A percentile compares a stretch with the other conserved stretches of the same genome.
Evolutionary conservation across 2,113 vertebrate species (phyloP).

Genomic region (Aplodontia rufa): DNA sequence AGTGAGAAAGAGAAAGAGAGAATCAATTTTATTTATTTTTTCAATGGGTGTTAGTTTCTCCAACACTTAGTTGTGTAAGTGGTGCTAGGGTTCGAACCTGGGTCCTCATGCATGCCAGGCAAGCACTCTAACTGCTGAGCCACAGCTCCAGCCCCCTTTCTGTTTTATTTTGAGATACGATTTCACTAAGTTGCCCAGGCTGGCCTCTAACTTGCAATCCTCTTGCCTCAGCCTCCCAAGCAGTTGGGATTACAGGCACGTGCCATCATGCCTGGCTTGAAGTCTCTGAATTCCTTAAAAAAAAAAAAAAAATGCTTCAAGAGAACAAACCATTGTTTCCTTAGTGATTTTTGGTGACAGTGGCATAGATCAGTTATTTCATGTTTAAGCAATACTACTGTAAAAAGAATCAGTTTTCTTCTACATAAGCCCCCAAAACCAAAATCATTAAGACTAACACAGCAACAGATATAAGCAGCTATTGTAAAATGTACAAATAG

Average conservation of each 20-base stretch:
- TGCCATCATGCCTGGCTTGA: neutral
- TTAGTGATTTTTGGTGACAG: neutral
- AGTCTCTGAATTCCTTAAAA: conserved; percentile 37
- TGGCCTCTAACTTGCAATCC: neutral
- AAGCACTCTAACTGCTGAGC: neutral
- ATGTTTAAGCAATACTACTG: neutral
- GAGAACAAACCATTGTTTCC: neutral
- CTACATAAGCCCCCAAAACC: neutral
- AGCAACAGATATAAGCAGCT: conserved; percentile 9
- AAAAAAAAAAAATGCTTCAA: neutral
- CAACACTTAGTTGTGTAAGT: no score
- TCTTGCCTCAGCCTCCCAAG: no score
- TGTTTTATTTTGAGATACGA: neutral
- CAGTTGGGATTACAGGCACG: neutral
- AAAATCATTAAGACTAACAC: neutral
- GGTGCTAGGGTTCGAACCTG: no score
- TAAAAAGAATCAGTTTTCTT: conserved; percentile 44
- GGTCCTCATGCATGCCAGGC: neutral
- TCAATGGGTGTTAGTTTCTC: no score
- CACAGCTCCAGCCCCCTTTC: neutral
- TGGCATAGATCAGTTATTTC: neutral
- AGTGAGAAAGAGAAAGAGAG: no score
- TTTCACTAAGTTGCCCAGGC: neutral
- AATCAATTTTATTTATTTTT: no score
- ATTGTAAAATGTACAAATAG: conserved; percentile 23